These are phyloP conservation scores for Pantala flavescens DNA, from an alignment of 1,140 invertebrate genomes.

Conservation along the genomic window DNA sequence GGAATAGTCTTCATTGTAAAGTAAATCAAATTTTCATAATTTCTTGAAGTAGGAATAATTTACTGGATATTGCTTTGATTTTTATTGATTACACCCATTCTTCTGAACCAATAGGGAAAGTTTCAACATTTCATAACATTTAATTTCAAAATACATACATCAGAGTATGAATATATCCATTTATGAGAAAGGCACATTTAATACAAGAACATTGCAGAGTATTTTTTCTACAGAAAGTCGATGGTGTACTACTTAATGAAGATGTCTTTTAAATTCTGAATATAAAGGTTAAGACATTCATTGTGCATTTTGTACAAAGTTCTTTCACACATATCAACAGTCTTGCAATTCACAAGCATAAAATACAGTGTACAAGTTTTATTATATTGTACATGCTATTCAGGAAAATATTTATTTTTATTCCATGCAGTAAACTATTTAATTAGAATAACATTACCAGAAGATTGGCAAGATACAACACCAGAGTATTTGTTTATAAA, in stretches of 20 bases:
- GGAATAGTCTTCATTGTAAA: too few relatives aligned
- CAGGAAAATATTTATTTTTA: background rate
- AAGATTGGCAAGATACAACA: background rate
- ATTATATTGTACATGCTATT: background rate
- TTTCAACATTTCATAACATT: background rate
- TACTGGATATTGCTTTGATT: background rate
- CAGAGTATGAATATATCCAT: background rate
- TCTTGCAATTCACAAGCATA: conserved; percentile 9
- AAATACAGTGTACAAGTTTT: background rate
- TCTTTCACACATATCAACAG: background rate
- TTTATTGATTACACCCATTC: background rate
- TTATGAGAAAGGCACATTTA: conserved; percentile 6
- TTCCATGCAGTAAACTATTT: background rate
- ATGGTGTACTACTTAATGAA: background rate
- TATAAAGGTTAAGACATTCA: background rate
- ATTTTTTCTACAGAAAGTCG: background rate
- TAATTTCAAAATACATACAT: background rate
- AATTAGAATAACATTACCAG: background rate
- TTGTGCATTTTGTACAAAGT: conserved; percentile 10
- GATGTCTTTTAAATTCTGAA: background rate
- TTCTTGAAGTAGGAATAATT: too few relatives aligned
- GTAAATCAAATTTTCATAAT: too few relatives aligned
- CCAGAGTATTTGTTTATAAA: background rate
- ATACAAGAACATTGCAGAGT: conserved; percentile 2
- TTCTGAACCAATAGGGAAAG: background rate